These are phyloP conservation scores for Pelvicachromis taeniatus DNA, from an alignment of 2,113 vertebrate species.

Conservation along the genomic window DNA sequence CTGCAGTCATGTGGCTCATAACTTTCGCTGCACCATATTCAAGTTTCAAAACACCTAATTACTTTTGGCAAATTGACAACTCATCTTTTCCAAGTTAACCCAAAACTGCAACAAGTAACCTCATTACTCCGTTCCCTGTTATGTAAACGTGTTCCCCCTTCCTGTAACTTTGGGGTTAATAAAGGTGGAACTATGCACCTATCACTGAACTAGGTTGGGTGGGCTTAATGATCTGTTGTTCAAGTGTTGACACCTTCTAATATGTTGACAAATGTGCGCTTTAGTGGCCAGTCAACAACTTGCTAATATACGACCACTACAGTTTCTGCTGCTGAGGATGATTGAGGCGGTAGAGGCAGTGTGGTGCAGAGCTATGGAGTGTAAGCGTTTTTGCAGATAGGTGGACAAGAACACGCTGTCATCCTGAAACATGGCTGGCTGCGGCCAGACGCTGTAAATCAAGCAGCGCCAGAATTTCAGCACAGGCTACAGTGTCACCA, in stretches of 20 bases:
- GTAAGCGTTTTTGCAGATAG: slow-evolving; percentile 67
- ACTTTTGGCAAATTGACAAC: not conserved
- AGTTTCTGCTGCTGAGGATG: slow-evolving; percentile 20
- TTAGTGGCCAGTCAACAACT: slow-evolving; percentile 72
- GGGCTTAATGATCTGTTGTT: slow-evolving; percentile 47
- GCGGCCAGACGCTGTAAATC: slow-evolving; percentile 65
- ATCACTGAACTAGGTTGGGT: slow-evolving; percentile 27
- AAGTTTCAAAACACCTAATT: not conserved
- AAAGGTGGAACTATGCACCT: not conserved
- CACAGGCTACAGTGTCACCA: slow-evolving; percentile 33
- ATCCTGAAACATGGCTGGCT: slow-evolving; percentile 60
- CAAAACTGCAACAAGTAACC: not conserved
- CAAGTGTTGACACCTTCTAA: slow-evolving; percentile 70
- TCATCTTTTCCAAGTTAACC: not conserved
- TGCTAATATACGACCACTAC: slow-evolving; percentile 64
- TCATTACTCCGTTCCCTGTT: not conserved
- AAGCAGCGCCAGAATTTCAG: slow-evolving; percentile 48
- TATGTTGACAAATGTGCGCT: slow-evolving; percentile 73
- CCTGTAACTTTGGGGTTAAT: slow-evolving; percentile 12
- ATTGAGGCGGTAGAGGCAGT: slow-evolving; percentile 27
- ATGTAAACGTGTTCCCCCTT: not conserved
- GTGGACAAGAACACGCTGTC: slow-evolving; percentile 52
- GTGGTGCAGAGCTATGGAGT: slow-evolving; percentile 19
- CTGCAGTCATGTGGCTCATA: not conserved
- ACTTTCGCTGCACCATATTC: not conserved